These are phyloP conservation scores for Trachymyrmex septentrionalis DNA, from an alignment of 1,140 invertebrate genomes.

Conservation along the genomic window DNA sequence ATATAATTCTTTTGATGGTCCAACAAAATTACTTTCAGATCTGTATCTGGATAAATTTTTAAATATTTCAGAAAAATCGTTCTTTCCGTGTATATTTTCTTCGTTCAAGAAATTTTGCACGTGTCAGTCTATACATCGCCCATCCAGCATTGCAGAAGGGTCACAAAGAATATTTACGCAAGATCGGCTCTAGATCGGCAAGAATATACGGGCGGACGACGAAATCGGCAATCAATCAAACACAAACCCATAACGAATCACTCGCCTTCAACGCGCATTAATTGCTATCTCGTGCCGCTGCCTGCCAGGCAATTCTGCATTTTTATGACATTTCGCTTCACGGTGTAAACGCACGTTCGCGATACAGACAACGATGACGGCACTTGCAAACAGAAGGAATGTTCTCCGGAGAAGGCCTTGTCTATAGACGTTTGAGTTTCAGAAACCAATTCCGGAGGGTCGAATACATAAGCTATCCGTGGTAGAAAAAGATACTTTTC, in stretches of 20 bases:
- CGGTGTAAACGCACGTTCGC: not conserved
- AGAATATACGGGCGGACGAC: constrained; percentile 11
- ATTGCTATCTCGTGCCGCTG: constrained; percentile 57
- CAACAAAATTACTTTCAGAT: no score
- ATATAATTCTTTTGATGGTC: no score
- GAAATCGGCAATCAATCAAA: constrained; percentile 61
- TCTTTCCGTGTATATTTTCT: not conserved
- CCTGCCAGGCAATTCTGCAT: constrained; percentile 66
- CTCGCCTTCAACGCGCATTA: constrained; percentile 55
- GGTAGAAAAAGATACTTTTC: not conserved
- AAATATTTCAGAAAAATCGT: no score
- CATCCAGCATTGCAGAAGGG: not conserved
- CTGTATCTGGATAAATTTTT: no score
- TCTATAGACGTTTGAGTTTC: not conserved
- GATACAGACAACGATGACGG: constrained; percentile 10
- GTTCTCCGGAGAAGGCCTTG: not conserved
- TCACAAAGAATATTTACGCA: constrained; percentile 38
- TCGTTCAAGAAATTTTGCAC: not conserved
- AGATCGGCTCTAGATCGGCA: constrained; percentile 24
- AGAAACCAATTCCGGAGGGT: constrained; percentile 54
- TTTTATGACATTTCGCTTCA: constrained; percentile 75
- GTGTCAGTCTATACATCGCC: not conserved
- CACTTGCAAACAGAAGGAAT: constrained; percentile 21
- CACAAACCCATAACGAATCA: constrained; percentile 36
- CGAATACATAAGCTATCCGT: constrained; percentile 1